Evolutionary conservation across 2,888 invertebrate genomes (phyloP), one percentile per base, ranked within the genome.

Genomic region (Cremastinae sp.): DNA sequence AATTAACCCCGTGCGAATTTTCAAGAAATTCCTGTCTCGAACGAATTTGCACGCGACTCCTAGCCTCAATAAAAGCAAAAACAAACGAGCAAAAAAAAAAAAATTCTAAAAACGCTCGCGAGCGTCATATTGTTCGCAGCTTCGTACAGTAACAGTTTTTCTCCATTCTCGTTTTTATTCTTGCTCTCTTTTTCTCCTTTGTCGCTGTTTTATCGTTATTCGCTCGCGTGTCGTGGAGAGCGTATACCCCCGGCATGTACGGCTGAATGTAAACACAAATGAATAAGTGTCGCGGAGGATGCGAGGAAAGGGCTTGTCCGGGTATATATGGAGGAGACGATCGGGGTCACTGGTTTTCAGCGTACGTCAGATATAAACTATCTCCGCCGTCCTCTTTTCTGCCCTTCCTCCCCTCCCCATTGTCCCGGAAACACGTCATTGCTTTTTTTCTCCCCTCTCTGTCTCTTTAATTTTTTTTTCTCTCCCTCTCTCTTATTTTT

Each of bases 301-400:
- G 20, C n/a, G n/a, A 66, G 47, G 53, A 61, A 28, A 65, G 43
- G 51, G 75, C 61, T 70, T 76, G 78, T 73, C 73, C 72, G 20
- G 56, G 41, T 51, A 68, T 59, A 34, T 53, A 43, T 34, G 45
- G 49, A 53, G 9, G 9, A 64, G 59, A 49, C 81, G 84, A 84
- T 83, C 84, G 84, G 79, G 84, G 83, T 84, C 83, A 83, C 82
- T 81, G 82, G 75, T 84, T 84, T 83, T 82, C 79, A 82, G 70
- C 58, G 18, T 66, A 66, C 56, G 34, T 54, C 22, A 65, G 22
- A 53, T 53, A 65, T 28, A 41, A 9, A 12, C 62, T 28, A 28
- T 28, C 28, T 2, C 5, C 28, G 28, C 5, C 28, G 28, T 5
- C 28, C 28, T 28, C 28, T 28, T 28, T 28, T 28, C 28, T 5